Evolutionary conservation across 1,140 invertebrate genomes (phyloP), one percentile per base, ranked within the genome.

Genomic region (Paramacrobiotus metropolitanus): DNA sequence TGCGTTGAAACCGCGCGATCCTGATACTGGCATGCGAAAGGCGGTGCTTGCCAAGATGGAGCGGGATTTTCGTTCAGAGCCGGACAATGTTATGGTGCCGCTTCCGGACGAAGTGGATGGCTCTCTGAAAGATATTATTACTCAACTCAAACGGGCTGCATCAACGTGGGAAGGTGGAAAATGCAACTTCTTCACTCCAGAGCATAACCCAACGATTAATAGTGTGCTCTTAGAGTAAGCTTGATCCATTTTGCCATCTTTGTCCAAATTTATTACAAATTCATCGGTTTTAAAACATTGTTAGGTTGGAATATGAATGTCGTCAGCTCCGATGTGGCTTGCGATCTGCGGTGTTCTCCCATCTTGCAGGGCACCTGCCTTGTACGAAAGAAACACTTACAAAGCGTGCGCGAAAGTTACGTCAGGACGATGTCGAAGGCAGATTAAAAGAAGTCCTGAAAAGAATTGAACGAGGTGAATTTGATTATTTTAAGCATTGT

Each of bases 341-440:
- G 65, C 70, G 77, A 60, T 76, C 79, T 60, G 73, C 76, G 3
- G 71, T 80, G 40, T 84, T 81, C 66, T 74, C 73, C 62, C 78
- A 84, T 71, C 71, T 84, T 44, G 76, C 81, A 1, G 72, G 74
- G 2, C 80, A 78, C 69, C 70, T 83, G 45, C 77, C 78, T 29
- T 82, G 80, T 69, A 79, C 77, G n/a, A 83, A 82, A 71, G 77
- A 80, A 55, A 82, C 80, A 1, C 70, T 84, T 30, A 71, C 79
- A 24, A 81, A 80, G 66, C 74, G 81, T 60, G 79, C 79, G 24
- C 83, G 82, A 68, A 81, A 80, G 68, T 70, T 83, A 15, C 72
- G 77, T 34, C 68, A 79, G 1, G 77, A 79, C 61, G 67, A 72
- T 64, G 75, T 80, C 65, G 79, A 80, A 59, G 75, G 68, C 62